Conservation (phyloP, 2,888 invertebrate species). For the Pyrocoelia pectoralis region DNA sequence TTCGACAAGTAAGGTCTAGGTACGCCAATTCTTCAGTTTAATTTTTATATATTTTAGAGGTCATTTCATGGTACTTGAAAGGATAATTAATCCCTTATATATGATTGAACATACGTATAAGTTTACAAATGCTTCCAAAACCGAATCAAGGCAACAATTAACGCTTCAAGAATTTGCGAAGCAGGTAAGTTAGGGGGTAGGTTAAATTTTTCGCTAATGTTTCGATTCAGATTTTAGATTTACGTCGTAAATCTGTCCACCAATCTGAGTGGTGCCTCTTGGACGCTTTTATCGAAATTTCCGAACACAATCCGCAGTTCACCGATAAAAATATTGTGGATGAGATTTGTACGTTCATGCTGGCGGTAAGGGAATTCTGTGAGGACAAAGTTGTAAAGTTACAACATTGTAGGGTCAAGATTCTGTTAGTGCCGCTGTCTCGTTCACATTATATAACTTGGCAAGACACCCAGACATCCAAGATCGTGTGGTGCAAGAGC, state of each 20-base stretch:
- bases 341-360: constrained; percentile 70
- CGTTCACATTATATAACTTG: constrained; percentile 64
- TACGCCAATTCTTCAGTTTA: background rate
- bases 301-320: constrained; percentile 61
- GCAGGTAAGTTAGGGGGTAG: constrained; percentile 43
- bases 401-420: constrained; percentile 63
- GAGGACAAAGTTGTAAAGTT: background rate
- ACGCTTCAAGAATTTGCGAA: constrained; percentile 61
- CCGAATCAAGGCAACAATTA: constrained; percentile 63
- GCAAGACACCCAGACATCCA: constrained; percentile 64
- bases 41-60: constrained; percentile 58
- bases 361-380: constrained; percentile 61
- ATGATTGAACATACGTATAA: constrained; percentile 64
- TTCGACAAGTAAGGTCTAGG: constrained; percentile 61
- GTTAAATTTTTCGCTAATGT: no score
- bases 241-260: constrained; percentile 21
- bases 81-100: constrained; percentile 66
- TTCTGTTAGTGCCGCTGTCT: constrained; percentile 66
- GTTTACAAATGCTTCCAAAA: constrained; percentile 61
- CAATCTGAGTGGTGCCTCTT: constrained; percentile 52
- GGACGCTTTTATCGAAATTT: constrained; percentile 65
- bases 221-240: constrained; percentile 32
- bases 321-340: constrained; percentile 67
- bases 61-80: constrained; percentile 61
- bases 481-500: constrained; percentile 61